Percentiles rank a stretch among this genome's conserved stretches.
These are phyloP conservation scores for Ochotona curzoniae DNA, from an alignment of 2,113 vertebrate species.

Conservation along the genomic window DNA sequence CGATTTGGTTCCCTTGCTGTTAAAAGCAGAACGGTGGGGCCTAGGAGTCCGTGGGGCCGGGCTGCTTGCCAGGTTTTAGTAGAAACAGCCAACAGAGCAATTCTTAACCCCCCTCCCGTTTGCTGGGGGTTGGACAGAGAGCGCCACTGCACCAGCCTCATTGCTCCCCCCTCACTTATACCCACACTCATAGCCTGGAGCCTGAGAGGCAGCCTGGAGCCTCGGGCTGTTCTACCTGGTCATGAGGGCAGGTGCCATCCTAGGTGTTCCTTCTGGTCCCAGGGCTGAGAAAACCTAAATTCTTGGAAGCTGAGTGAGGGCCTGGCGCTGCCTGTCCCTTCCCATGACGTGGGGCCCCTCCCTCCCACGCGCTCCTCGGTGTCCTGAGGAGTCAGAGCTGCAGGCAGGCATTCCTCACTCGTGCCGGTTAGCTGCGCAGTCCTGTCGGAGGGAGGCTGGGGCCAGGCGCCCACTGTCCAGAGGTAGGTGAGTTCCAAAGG, in stretches of 20 bases:
- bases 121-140: neutral
- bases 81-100: conserved; percentile 61
- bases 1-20: neutral
- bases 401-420: conserved; percentile 80
- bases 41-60: conserved; percentile 59
- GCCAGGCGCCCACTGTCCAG: neutral
- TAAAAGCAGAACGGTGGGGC: conserved; percentile 59
- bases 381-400: conserved; percentile 31
- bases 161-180: neutral
- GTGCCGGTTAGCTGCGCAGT: conserved; percentile 61
- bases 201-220: neutral
- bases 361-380: neutral
- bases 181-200: neutral
- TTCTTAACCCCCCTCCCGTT: neutral
- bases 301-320: conserved; percentile 18
- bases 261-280: neutral
- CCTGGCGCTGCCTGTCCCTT: conserved; percentile 39
- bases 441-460: neutral
- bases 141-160: neutral
- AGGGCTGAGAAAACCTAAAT: neutral
- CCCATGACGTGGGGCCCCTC: conserved; percentile 52
- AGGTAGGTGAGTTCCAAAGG: conserved; percentile 45
- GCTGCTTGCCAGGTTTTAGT: conserved; percentile 65
- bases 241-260: neutral
- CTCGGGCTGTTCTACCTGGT: neutral